These are phyloP conservation scores for Peromyscus maniculatus DNA, from an alignment of 2,113 vertebrate genomes.

Conservation along the genomic window DNA sequence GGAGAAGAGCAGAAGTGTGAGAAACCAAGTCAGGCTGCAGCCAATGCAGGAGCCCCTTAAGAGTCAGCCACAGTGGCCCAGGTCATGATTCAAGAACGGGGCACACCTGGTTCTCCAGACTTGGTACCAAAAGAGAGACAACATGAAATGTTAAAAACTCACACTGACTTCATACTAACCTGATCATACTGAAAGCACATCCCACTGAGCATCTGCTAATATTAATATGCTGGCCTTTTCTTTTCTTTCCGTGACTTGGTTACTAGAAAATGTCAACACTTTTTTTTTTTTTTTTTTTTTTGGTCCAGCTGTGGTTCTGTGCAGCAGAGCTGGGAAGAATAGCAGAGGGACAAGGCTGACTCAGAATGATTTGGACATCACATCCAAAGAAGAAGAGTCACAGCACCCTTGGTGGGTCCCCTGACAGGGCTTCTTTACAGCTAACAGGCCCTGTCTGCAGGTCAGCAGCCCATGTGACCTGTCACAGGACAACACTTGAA, in stretches of 20 bases:
- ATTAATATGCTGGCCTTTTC: background rate
- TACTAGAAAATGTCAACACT: background rate
- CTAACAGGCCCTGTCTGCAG: background rate
- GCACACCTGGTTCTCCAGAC: background rate
- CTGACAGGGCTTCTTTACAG: background rate
- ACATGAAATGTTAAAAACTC: background rate
- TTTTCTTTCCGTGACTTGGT: background rate
- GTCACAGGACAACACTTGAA: background rate
- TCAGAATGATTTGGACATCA: background rate
- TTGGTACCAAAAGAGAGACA: background rate
- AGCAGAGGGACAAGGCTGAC: background rate
- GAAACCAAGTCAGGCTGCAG: no score
- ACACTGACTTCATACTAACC: background rate
- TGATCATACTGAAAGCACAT: background rate
- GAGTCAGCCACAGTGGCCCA: background rate
- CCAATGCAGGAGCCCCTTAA: background rate
- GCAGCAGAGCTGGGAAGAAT: fast-evolving
- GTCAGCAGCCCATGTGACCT: background rate
- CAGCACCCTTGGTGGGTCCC: background rate
- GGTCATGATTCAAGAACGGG: no score
- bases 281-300: no score
- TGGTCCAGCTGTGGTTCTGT: no score
- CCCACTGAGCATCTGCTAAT: background rate
- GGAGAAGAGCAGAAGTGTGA: background rate
- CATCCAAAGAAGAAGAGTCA: background rate